phyloP scores from a whole-genome alignment of 2,797 vertebrate species.

The Nothura maculosa region DNA sequence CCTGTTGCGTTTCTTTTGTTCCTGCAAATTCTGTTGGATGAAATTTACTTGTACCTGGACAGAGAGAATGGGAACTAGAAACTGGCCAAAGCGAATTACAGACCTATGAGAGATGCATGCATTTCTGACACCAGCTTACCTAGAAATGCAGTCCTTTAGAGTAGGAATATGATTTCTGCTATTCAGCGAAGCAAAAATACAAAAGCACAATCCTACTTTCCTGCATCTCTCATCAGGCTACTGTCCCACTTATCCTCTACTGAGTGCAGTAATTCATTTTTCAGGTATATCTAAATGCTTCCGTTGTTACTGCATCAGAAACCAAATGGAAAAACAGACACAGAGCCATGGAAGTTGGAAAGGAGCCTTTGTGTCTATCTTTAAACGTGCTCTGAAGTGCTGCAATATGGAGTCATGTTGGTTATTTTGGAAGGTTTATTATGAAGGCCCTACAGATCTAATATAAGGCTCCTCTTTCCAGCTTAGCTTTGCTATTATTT shows the following conservation, averaged over 20 bases:
- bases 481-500: not conserved
- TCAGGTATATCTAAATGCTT: conserved; percentile 40
- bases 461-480: not conserved
- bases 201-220: not conserved
- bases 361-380: conserved; percentile 2
- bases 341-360: not conserved
- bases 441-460: conserved; percentile 16
- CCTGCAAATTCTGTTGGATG: not conserved
- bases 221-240: conserved; percentile 4
- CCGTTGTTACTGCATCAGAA: conserved; percentile 15
- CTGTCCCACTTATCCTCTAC: not conserved
- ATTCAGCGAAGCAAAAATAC: not conserved
- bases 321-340: not conserved
- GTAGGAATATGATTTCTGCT: not conserved
- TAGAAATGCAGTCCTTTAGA: not conserved
- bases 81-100: not conserved
- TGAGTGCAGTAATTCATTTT: conserved; percentile 24
- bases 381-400: not conserved
- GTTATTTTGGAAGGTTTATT: conserved; percentile 44
- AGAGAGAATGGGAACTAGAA: not conserved
- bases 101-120: not conserved
- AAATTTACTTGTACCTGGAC: not conserved
- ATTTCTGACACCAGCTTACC: not conserved
- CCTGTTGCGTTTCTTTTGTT: not conserved
- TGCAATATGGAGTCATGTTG: not conserved